Evolutionary conservation across 2,797 vertebrate species (phyloP).

Genomic region (Cottoperca gobio): DNA sequence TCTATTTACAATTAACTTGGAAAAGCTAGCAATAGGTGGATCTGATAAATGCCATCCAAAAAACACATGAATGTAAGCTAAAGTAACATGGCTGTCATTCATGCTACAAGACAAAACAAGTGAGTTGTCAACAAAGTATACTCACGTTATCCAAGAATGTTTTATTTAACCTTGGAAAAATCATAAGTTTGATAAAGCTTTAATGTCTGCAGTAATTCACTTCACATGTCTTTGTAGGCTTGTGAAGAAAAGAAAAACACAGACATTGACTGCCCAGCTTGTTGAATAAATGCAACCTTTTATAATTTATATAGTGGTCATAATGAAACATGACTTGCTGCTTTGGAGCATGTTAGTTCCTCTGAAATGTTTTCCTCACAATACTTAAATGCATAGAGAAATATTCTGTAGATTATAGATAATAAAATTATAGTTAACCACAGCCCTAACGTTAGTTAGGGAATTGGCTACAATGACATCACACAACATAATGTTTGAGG

Average conservation of each 20-base stretch:
- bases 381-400: neutral
- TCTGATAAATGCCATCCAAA: slow-evolving; percentile 4
- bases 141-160: neutral
- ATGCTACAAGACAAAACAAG: slow-evolving; percentile 14
- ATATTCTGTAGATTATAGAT: neutral
- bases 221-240: neutral
- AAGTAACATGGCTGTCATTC: neutral
- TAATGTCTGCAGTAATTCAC: neutral
- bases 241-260: slow-evolving; percentile 21
- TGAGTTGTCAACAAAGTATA: neutral
- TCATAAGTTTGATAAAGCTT: neutral
- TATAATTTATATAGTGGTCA: slow-evolving; percentile 1
- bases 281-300: slow-evolving; percentile 17
- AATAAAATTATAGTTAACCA: neutral
- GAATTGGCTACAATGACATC: slow-evolving; percentile 27
- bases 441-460: neutral
- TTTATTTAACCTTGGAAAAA: slow-evolving; percentile 11
- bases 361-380: slow-evolving; percentile 28
- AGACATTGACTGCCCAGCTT: neutral
- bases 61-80: neutral
- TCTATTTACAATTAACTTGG: neutral
- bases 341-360: slow-evolving; percentile 20
- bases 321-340: slow-evolving; percentile 44
- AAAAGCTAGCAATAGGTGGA: neutral
- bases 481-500: slow-evolving; percentile 1